phyloP scores from a whole-genome alignment of 2,797 vertebrate genomes.

The Ptychobarbus kaznakovi region DNA sequence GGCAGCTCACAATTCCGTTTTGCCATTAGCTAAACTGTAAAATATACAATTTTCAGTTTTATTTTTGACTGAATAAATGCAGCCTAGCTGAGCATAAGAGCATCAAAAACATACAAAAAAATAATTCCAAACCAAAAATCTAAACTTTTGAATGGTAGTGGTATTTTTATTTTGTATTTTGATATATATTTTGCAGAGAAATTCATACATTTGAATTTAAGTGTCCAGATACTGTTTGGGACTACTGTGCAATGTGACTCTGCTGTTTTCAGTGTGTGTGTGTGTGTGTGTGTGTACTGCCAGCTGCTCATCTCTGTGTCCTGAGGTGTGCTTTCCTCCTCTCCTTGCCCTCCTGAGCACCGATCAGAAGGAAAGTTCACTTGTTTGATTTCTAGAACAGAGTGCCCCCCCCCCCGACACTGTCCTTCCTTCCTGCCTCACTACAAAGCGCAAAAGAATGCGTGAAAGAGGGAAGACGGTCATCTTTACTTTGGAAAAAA shows the following conservation, averaged over 20 bases:
- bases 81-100: neutral
- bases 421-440: conserved; percentile 30
- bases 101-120: neutral
- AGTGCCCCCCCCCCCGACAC: neutral
- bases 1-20: neutral
- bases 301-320: conserved; percentile 9
- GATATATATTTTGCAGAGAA: neutral
- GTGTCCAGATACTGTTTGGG: neutral
- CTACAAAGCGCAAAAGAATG: conserved; percentile 13
- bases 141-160: neutral
- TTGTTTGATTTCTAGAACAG: conserved; percentile 24
- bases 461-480: conserved; percentile 3
- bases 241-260: neutral
- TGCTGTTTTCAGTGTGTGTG: neutral
- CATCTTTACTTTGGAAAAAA: neutral
- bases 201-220: neutral
- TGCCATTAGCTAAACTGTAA: neutral
- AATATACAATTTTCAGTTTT: neutral
- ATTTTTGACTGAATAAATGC: neutral
- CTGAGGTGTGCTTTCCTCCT: conserved; percentile 43
- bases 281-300: conserved; percentile 34
- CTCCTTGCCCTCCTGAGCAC: conserved; percentile 38
- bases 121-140: too few species aligned
- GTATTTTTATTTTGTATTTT: neutral
- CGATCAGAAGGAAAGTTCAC: conserved; percentile 40